Conservation (phyloP, 64 coral and sea anemone species). For the Catalaphyllia jardinei region DNA sequence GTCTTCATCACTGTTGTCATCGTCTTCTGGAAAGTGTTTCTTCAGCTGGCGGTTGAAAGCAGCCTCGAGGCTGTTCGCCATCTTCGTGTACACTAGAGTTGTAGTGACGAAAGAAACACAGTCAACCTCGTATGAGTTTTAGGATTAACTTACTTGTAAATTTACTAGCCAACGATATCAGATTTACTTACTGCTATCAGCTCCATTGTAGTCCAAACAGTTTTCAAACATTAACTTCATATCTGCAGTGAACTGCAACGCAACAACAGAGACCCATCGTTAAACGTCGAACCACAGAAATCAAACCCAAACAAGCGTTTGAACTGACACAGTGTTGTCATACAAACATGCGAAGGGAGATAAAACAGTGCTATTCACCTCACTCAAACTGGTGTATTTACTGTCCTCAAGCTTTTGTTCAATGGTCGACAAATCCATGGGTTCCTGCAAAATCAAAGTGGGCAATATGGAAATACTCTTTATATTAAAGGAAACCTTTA, state of each 20-base stretch:
- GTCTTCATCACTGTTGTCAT: slow-evolving; percentile 94
- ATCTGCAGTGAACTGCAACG: slow-evolving; percentile 76
- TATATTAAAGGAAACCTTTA: no score
- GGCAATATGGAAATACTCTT: not conserved
- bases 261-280: not conserved
- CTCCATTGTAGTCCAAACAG: slow-evolving; percentile 94
- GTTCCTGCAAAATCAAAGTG: slow-evolving; percentile 45
- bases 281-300: not conserved
- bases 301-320: no score
- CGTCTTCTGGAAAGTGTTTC: slow-evolving; percentile 96
- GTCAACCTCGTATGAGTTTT: no score
- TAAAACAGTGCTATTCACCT: slow-evolving; percentile 48
- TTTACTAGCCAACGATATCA: not conserved
- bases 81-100: slow-evolving; percentile 91
- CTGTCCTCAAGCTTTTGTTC: slow-evolving; percentile 93
- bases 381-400: slow-evolving; percentile 80
- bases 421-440: slow-evolving; percentile 96
- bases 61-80: slow-evolving; percentile 89
- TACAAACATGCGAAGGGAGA: no score
- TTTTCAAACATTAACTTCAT: slow-evolving; percentile 99
- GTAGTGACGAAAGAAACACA: not conserved
- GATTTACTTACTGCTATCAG: slow-evolving; percentile 89
- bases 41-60: slow-evolving; percentile 88
- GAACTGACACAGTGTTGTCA: no score
- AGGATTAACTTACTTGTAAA: no score